phyloP scores from a whole-genome alignment of 2,113 vertebrate genomes.

The Nothobranchius kuhntae region DNA sequence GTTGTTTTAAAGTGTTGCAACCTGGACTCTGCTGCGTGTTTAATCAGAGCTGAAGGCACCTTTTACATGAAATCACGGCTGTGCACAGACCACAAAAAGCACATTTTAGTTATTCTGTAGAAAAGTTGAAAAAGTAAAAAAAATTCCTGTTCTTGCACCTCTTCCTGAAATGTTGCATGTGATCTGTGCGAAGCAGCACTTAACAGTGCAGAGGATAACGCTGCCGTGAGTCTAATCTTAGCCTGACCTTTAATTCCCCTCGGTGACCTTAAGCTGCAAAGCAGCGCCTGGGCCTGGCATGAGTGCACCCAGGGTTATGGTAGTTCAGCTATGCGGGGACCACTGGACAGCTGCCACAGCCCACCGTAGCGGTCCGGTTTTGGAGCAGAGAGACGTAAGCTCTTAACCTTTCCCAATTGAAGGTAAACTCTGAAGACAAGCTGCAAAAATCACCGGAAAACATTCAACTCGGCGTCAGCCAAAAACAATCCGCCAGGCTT shows the following conservation, averaged over 20 bases:
- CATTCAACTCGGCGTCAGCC: constrained; percentile 11
- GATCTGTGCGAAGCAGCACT: constrained; percentile 25
- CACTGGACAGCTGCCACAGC: constrained; percentile 28
- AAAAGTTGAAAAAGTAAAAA: not conserved
- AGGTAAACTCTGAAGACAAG: not conserved
- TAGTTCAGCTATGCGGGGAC: constrained; percentile 50
- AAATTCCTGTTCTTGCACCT: not conserved
- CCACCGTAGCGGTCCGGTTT: constrained; percentile 3
- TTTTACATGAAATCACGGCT: not conserved
- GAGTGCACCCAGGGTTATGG: constrained; percentile 33
- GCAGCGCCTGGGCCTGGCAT: constrained; percentile 35
- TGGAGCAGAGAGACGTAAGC: constrained; percentile 8
- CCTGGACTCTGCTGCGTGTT: constrained; percentile 30
- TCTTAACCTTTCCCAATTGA: not conserved
- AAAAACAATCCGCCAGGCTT: not conserved
- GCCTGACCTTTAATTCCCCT: constrained; percentile 72
- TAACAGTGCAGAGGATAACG: constrained; percentile 39
- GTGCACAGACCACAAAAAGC: constrained; percentile 1
- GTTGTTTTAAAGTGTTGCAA: not conserved
- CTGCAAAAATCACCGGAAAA: constrained; percentile 3
- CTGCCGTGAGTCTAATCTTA: constrained; percentile 63
- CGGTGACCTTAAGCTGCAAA: constrained; percentile 67
- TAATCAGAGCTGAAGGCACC: not conserved
- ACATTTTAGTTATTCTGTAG: not conserved
- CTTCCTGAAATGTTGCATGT: not conserved